Evolutionary conservation across 2,113 vertebrate genomes (phyloP).

Genomic region (Corythaixoides concolor): DNA sequence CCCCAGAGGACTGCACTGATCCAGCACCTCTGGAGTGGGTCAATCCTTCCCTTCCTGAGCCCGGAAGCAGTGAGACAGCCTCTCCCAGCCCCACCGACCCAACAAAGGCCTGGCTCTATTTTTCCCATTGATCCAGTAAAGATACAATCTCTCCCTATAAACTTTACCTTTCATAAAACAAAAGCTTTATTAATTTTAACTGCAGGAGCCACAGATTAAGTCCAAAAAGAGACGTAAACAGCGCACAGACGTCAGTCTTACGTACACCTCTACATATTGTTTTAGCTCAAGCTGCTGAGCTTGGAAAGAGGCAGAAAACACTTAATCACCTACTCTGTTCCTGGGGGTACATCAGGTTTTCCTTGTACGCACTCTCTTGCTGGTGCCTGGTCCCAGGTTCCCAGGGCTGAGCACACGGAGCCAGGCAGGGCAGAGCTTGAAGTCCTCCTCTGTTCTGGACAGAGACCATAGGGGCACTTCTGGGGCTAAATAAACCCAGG

Average conservation of each 20-base stretch:
- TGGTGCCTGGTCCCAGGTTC: neutral
- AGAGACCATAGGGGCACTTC: neutral
- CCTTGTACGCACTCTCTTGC: fast-evolving
- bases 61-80: neutral
- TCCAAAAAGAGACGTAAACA: neutral
- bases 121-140: neutral
- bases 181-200: slow-evolving; percentile 10
- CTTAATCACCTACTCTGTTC: neutral
- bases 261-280: neutral
- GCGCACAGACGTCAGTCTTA: neutral
- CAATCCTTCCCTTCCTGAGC: fast-evolving
- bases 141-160: slow-evolving; percentile 41
- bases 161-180: neutral
- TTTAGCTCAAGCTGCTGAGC: neutral
- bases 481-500: neutral
- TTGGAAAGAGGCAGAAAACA: neutral
- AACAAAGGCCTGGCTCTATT: neutral
- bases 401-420: neutral
- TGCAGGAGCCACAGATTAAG: neutral
- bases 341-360: neutral
- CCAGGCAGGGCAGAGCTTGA: neutral
- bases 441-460: neutral
- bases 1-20: too few species aligned
- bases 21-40: neutral
- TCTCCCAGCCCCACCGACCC: neutral